Conservation (phyloP, 2,888 invertebrate genomes). For the Leistus spinibarbis region DNA sequence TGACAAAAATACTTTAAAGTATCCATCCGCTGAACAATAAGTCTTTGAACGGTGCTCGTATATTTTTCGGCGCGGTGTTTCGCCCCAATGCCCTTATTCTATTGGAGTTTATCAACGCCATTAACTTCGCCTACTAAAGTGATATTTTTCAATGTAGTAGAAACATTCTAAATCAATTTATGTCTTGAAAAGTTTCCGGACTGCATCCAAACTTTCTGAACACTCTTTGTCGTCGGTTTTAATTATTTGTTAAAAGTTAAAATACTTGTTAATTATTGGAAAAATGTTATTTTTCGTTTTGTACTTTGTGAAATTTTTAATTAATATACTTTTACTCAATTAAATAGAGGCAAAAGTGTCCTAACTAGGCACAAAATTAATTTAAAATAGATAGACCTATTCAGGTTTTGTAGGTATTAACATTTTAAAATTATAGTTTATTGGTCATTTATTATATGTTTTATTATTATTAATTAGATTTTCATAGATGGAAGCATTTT, state of each 20-base stretch:
- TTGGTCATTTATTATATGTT: too few relatives aligned
- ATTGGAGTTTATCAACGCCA: conserved; percentile 32
- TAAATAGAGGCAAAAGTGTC: too few relatives aligned
- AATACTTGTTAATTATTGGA: conserved; percentile 39
- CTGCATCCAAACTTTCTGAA: conserved; percentile 19
- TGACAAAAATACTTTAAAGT: not conserved
- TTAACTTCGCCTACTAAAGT: conserved; percentile 35
- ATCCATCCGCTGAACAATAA: not conserved
- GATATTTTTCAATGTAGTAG: conserved; percentile 39
- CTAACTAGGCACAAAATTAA: too few relatives aligned
- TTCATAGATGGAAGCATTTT: too few relatives aligned
- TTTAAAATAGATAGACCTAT: too few relatives aligned
- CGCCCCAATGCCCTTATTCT: not conserved
- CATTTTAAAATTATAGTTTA: too few relatives aligned
- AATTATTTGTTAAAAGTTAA: conserved; percentile 38
- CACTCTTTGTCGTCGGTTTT: conserved; percentile 36
- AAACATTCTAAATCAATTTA: conserved; percentile 40
- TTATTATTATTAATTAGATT: too few relatives aligned
- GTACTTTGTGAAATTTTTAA: too few relatives aligned
- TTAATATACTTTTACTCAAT: too few relatives aligned
- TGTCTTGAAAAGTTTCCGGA: conserved; percentile 31
- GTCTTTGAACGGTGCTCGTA: conserved; percentile 4
- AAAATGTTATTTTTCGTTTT: conserved; percentile 17
- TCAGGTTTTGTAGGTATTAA: too few relatives aligned
- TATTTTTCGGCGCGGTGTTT: conserved; percentile 6